These are phyloP conservation scores for Centropristis striata DNA, from an alignment of 2,113 vertebrate genomes.

Conservation along the genomic window DNA sequence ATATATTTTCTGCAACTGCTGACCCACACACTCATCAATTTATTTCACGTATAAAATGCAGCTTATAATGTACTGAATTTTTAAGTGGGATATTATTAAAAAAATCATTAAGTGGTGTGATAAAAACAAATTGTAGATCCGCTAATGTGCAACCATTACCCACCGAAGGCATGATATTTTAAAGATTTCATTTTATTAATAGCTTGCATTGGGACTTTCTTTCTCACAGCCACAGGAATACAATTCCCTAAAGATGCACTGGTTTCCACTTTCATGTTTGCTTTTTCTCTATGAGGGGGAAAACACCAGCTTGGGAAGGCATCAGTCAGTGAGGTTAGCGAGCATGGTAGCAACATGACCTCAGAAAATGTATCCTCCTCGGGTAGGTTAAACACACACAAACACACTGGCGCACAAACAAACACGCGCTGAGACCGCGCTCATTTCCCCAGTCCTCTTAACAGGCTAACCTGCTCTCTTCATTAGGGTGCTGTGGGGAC, in stretches of 20 bases:
- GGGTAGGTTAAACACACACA: constrained; percentile 80
- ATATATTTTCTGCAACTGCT: constrained; percentile 48
- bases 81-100: constrained; percentile 70
- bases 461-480: constrained; percentile 83
- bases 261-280: constrained; percentile 75
- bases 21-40: constrained; percentile 55
- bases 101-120: constrained; percentile 69
- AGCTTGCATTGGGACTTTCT: constrained; percentile 59
- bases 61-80: constrained; percentile 63
- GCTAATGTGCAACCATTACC: constrained; percentile 75
- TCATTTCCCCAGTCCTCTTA: constrained; percentile 81
- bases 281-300: constrained; percentile 62
- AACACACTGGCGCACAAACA: constrained; percentile 60
- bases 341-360: constrained; percentile 75
- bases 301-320: constrained; percentile 63
- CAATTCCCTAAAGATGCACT: constrained; percentile 68
- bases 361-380: constrained; percentile 77
- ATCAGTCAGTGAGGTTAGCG: constrained; percentile 75
- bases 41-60: constrained; percentile 57
- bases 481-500: constrained; percentile 87
- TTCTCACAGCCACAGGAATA: constrained; percentile 64
- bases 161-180: constrained; percentile 58
- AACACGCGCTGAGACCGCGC: constrained; percentile 64
- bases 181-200: constrained; percentile 75
- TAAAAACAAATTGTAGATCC: constrained; percentile 71